These are phyloP conservation scores for Lytechinus variegatus DNA, from an alignment of 35 echinoderm and acorn worm species.

Conservation along the genomic window DNA sequence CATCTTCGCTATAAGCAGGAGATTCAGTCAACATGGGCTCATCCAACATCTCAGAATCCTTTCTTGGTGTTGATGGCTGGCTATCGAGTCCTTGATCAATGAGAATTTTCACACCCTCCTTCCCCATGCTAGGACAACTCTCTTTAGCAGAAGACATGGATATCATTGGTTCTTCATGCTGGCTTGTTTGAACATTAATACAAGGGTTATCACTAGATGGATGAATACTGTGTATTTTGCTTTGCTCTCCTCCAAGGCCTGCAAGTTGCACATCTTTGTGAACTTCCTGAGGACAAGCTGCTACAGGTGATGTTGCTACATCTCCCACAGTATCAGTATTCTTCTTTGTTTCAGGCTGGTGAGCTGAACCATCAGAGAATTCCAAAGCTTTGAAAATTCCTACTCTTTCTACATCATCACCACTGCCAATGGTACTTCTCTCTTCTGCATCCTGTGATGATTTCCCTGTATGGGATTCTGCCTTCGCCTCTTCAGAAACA, in stretches of 20 bases:
- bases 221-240: not conserved
- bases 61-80: not conserved
- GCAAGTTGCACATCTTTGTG: not conserved
- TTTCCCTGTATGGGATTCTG: not conserved
- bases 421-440: not conserved
- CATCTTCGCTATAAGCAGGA: slow-evolving; percentile 7
- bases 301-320: not conserved
- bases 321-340: not conserved
- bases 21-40: slow-evolving; percentile 25
- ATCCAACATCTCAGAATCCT: not conserved
- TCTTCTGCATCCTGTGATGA: not conserved
- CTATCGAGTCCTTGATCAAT: not conserved
- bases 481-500: not conserved
- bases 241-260: not conserved
- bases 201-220: not conserved
- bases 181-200: not conserved
- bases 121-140: not conserved
- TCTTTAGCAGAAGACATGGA: not conserved
- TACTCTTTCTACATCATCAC: not conserved
- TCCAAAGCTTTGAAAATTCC: not conserved
- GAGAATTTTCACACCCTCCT: not conserved
- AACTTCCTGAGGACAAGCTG: not conserved
- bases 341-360: not conserved
- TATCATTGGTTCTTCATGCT: not conserved
- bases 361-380: not conserved